Percentiles rank a stretch among this genome's conserved stretches.
phyloP scores from a whole-genome alignment of 2,797 vertebrate species.

The Hipposideros larvatus region DNA sequence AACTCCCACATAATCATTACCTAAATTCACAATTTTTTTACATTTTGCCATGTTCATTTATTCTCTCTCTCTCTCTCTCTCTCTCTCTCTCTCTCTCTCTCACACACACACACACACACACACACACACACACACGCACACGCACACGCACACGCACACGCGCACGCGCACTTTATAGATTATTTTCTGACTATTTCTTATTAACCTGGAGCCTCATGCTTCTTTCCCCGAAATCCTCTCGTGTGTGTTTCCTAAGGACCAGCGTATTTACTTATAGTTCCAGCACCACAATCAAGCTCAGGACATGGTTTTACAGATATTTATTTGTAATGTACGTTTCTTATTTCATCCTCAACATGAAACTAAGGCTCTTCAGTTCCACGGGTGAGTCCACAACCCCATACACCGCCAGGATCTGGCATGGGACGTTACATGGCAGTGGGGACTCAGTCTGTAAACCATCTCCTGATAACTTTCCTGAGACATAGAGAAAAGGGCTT shows the following conservation, averaged over 20 bases:
- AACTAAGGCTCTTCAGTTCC: neutral
- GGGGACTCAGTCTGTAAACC: neutral
- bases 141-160: neutral
- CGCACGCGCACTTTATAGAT: neutral
- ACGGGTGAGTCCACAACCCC: neutral
- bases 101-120: neutral
- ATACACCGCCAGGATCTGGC: neutral
- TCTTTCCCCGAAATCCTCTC: neutral
- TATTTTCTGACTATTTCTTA: neutral
- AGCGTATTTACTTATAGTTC: slow-evolving; percentile 8
- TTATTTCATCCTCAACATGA: neutral
- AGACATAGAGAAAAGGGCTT: neutral
- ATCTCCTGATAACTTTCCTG: neutral
- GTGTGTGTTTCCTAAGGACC: neutral
- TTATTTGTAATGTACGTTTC: neutral
- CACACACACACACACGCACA: neutral
- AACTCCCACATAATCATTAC: neutral
- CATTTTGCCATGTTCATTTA: neutral
- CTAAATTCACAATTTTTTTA: neutral
- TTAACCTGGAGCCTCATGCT: neutral
- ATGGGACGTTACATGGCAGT: neutral
- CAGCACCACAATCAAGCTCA: neutral
- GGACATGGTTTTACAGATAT: neutral
- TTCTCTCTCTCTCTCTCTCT: neutral
- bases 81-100: neutral